These are phyloP conservation scores for Aepyceros melampus DNA, from an alignment of 2,113 vertebrate species.

Conservation along the genomic window DNA sequence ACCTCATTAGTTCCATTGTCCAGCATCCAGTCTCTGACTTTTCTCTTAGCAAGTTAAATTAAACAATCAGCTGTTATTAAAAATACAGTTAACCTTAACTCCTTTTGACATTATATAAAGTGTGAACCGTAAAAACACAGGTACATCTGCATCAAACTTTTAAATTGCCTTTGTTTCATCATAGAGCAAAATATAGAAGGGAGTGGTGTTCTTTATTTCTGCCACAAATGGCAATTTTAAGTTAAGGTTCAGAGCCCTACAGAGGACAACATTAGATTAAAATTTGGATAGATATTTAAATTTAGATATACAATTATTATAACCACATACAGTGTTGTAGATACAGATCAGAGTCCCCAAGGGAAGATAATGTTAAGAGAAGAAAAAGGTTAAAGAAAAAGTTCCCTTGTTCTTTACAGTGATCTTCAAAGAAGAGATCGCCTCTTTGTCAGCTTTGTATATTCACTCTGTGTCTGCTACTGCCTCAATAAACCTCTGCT, in stretches of 20 bases:
- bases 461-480: background rate
- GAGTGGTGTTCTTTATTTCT: background rate
- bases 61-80: background rate
- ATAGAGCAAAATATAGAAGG: background rate
- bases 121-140: background rate
- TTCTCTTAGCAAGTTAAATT: background rate
- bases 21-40: background rate
- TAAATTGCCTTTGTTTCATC: background rate
- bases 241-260: background rate
- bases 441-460: background rate
- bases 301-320: background rate
- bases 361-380: background rate
- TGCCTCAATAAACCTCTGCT: background rate
- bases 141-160: background rate
- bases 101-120: background rate
- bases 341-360: background rate
- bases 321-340: background rate
- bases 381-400: background rate
- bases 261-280: background rate
- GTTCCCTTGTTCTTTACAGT: background rate
- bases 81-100: background rate
- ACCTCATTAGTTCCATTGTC: background rate
- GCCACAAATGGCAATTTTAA: background rate
- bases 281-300: background rate
- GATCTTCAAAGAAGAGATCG: background rate